Base-by-base conservation (phyloP, 2,797 vertebrate genomes). In the Schizopygopsis pylzovi region DNA sequence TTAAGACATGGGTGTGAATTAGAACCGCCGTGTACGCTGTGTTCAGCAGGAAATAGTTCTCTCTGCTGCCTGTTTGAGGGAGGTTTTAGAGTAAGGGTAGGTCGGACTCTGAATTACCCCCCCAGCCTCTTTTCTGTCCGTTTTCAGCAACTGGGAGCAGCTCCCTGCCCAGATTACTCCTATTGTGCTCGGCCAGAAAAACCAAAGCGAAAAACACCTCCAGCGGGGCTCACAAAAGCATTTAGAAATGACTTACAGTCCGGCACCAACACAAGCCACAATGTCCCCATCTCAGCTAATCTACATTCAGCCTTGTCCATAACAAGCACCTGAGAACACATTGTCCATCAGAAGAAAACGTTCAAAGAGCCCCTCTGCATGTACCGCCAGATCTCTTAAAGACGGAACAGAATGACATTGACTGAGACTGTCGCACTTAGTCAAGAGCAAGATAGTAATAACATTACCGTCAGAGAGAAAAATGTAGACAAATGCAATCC, bases 151-250 rank as follows among this genome's bases (percentile, higher is more conserved):
- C 90, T 93, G 92, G 90, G 92, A 94, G 93, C 92, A 92, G 89
- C 90, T 93, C 93, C 91, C 89, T 90, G 86, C 89, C 92, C 91
- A 94, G 93, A 94, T 93, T 93, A 93, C 93, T 94, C 94, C 94
- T 92, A 94, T 94, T 94, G 91, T 93, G 90, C 92, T 92, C 89
- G 89, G 88, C 90, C 90, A 91, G 89, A 90, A 93, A 94, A 94
- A 93, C 67, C 86, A 92, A 94, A 87, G 89, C 84, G 90, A 92
- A 93, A 94, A 92, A 61, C 12, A 61, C 86, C 92, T 91, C 90
- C 91, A 92, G 91, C 93, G 91, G 86, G 78, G 83, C 90, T 90
- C 92, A 89, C 92, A 93, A 94, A 94, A 91, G 91, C 89, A 77
- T 84, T 13, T 82, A 92, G 91, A 93, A 94, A 93, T 92, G 84